phyloP scores from a whole-genome alignment of 2,888 invertebrate species.

The Agrotis clavis region DNA sequence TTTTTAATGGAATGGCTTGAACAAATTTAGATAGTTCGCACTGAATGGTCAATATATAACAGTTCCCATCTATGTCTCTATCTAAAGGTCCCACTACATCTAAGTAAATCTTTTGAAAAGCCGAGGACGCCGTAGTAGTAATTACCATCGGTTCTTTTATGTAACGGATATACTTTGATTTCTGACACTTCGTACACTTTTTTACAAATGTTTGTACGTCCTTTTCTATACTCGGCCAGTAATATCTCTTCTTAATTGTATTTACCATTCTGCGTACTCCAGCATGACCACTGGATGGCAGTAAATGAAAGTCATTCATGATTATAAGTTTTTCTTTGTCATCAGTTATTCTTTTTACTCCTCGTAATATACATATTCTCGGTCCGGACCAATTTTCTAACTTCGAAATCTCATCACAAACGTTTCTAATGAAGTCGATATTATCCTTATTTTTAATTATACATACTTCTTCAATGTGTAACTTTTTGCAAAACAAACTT shows the following conservation, averaged over 20 bases:
- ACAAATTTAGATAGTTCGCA: conserved; percentile 6
- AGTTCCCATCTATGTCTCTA: conserved; percentile 5
- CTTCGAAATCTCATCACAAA: neutral
- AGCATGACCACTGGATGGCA: conserved; percentile 15
- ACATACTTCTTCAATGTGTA: neutral
- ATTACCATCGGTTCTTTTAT: neutral
- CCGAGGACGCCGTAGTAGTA: neutral
- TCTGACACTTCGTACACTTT: neutral
- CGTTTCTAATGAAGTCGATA: neutral
- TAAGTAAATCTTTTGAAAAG: neutral
- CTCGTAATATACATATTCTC: neutral
- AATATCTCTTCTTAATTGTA: neutral
- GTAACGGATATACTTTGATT: neutral
- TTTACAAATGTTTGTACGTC: neutral
- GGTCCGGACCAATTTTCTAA: neutral
- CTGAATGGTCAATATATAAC: conserved; percentile 3
- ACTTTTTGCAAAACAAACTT: too few species aligned
- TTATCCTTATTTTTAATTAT: conserved; percentile 5
- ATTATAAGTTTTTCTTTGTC: conserved; percentile 17
- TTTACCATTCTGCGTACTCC: conserved; percentile 3
- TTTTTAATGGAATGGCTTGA: neutral
- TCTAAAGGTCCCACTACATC: conserved; percentile 2
- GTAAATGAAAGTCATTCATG: conserved; percentile 29
- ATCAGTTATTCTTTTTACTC: conserved; percentile 8
- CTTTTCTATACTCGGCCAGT: too few species aligned